Conservation (phyloP, 2,113 vertebrate species). For the Rhineura floridana region DNA sequence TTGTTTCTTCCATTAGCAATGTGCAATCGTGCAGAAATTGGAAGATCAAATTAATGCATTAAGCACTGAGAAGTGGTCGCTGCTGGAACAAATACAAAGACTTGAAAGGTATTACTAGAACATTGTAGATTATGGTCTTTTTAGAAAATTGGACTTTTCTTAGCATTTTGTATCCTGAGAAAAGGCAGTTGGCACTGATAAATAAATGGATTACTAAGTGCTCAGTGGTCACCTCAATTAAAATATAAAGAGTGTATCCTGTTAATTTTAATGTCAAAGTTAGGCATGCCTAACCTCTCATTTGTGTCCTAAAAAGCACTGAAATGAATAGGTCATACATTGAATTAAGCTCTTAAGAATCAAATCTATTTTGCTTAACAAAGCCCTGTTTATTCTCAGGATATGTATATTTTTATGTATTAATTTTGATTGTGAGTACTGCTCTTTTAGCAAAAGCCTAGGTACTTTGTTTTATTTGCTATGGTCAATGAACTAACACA, state of each 20-base stretch:
- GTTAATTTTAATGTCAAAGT: background rate
- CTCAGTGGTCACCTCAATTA: background rate
- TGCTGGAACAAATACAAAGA: slow-evolving; percentile 92
- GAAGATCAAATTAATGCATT: slow-evolving; percentile 94
- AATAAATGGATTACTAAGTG: background rate
- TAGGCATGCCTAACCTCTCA: background rate
- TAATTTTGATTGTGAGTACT: too few relatives aligned
- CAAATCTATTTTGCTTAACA: slow-evolving; percentile 3
- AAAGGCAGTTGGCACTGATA: background rate
- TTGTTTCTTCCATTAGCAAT: slow-evolving; percentile 81
- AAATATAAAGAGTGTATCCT: background rate
- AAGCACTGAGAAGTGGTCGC: slow-evolving; percentile 90
- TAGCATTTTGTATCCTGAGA: background rate
- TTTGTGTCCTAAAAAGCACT: background rate
- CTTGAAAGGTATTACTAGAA: slow-evolving; percentile 86
- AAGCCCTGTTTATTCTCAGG: too few relatives aligned
- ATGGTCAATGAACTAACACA: too few relatives aligned
- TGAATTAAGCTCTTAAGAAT: background rate
- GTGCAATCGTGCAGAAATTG: slow-evolving; percentile 90
- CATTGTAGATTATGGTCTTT: background rate
- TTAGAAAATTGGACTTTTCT: background rate
- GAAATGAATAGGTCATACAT: background rate
- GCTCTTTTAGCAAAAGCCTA: too few relatives aligned
- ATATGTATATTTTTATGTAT: too few relatives aligned
- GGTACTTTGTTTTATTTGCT: too few relatives aligned